Percentiles rank a stretch among this genome's conserved stretches.
Conservation (phyloP, 1,140 invertebrate genomes). For the Drosophila subobscura region DNA sequence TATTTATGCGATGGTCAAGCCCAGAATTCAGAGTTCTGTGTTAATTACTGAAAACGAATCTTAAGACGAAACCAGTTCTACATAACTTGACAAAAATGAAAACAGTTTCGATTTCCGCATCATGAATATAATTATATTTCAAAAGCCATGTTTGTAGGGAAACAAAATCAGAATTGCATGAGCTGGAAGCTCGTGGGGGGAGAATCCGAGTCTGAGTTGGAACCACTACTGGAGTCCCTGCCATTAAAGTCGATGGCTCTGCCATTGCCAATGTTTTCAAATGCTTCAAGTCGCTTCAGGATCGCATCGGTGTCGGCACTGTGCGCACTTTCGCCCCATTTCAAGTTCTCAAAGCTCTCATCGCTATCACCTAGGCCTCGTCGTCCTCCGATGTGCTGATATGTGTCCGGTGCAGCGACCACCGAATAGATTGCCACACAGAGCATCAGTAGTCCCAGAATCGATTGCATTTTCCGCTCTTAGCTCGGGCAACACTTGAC, state of each 20-base stretch:
- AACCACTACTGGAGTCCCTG: not conserved
- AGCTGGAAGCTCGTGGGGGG: conserved; percentile 4
- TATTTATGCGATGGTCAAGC: conserved; percentile 61
- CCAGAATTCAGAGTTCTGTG: conserved; percentile 38
- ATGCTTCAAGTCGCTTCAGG: conserved; percentile 7
- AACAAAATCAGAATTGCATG: not conserved
- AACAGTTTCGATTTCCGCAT: conserved; percentile 9
- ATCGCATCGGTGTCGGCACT: conserved; percentile 18
- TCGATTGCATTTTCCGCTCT: conserved; percentile 29
- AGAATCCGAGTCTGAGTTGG: not conserved
- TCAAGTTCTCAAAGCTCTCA: too few species aligned
- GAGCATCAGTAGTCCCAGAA: conserved; percentile 27
- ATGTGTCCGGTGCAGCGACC: conserved; percentile 4
- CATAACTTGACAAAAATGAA: conserved; percentile 12
- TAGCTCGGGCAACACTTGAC: conserved; percentile 13
- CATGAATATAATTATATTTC: conserved; percentile 1
- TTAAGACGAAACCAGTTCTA: conserved; percentile 1
- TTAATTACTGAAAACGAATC: conserved; percentile 42
- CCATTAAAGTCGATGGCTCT: not conserved
- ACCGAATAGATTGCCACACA: conserved; percentile 21
- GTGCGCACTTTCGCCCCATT: conserved; percentile 9
- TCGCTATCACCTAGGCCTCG: not conserved
- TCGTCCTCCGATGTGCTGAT: conserved; percentile 26
- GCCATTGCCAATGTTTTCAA: conserved; percentile 12
- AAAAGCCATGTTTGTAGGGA: not conserved